phyloP scores from a whole-genome alignment of 2,797 vertebrate species.

The Sebastolobus alascanus region DNA sequence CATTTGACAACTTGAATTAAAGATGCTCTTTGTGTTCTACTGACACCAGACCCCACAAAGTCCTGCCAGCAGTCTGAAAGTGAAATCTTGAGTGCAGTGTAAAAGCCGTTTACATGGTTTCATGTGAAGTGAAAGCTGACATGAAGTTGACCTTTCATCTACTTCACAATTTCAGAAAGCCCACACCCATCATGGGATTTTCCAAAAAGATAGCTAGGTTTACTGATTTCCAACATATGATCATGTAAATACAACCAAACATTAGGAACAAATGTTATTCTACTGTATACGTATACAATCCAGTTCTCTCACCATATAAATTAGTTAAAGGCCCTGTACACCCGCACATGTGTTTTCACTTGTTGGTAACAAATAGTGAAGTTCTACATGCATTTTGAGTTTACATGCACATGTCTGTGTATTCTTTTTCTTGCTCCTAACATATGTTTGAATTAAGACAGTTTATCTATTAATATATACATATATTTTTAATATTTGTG shows the following conservation, averaged over 20 bases:
- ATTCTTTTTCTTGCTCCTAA: not conserved
- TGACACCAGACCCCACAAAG: not conserved
- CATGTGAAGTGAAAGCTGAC: slow-evolving; percentile 18
- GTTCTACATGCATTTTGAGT: not conserved
- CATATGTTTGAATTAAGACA: not conserved
- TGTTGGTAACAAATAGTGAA: not conserved
- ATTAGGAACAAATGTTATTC: not conserved
- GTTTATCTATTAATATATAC: not conserved
- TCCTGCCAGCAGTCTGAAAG: not conserved
- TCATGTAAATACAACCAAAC: not conserved
- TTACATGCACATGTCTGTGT: not conserved
- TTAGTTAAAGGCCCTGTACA: not conserved
- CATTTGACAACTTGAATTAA: slow-evolving; percentile 11
- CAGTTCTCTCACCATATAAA: not conserved
- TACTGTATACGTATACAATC: not conserved
- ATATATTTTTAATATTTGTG: not conserved
- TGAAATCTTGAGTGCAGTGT: slow-evolving; percentile 7
- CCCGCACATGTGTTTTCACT: not conserved
- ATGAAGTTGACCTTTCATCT: not conserved
- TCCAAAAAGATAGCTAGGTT: not conserved
- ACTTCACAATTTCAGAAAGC: not conserved
- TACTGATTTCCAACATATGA: not conserved
- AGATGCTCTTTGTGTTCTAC: not conserved
- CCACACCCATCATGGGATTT: not conserved
- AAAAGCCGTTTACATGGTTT: slow-evolving; percentile 26